A percentile compares a stretch with the other conserved stretches of the same genome.
These are phyloP conservation scores for Hofmannophila pseudospretella DNA, from an alignment of 2,888 invertebrate species.

Conservation along the genomic window DNA sequence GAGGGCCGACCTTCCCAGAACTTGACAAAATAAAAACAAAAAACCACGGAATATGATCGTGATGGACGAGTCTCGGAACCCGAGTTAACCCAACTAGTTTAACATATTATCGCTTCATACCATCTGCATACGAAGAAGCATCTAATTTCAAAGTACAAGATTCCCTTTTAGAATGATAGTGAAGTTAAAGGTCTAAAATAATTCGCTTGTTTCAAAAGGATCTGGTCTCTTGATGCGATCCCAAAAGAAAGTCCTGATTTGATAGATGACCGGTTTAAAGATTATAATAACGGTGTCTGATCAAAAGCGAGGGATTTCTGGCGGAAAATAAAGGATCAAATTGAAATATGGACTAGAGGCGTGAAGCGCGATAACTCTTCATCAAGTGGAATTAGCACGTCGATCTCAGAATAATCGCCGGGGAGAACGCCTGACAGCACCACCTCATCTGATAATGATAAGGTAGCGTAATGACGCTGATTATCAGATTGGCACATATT, in stretches of 20 bases:
- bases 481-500: conserved; percentile 20
- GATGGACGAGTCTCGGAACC: conserved; percentile 37
- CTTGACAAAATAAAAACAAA: conserved; percentile 52
- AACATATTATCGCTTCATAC: conserved; percentile 48
- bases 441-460: conserved; percentile 14
- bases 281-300: conserved; percentile 34
- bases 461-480: conserved; percentile 24
- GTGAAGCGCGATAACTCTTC: conserved; percentile 27
- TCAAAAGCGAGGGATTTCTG: conserved; percentile 24
- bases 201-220: conserved; percentile 28
- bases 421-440: conserved; percentile 16
- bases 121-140: conserved; percentile 26
- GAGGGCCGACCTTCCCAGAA: conserved; percentile 61
- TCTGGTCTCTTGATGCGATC: conserved; percentile 27
- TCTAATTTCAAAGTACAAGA: conserved; percentile 37
- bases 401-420: conserved; percentile 15
- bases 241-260: conserved; percentile 31
- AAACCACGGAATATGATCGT: conserved; percentile 39
- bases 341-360: conserved; percentile 23
- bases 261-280: conserved; percentile 27
- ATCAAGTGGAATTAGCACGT: conserved; percentile 25
- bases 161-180: conserved; percentile 26
- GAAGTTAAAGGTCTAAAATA: conserved; percentile 29
- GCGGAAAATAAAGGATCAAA: conserved; percentile 29
- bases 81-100: conserved; percentile 35